A percentile compares a stretch with the other conserved stretches of the same genome.
Conservation (phyloP, 2,888 invertebrate species). For the Criorhina ranunculi region DNA sequence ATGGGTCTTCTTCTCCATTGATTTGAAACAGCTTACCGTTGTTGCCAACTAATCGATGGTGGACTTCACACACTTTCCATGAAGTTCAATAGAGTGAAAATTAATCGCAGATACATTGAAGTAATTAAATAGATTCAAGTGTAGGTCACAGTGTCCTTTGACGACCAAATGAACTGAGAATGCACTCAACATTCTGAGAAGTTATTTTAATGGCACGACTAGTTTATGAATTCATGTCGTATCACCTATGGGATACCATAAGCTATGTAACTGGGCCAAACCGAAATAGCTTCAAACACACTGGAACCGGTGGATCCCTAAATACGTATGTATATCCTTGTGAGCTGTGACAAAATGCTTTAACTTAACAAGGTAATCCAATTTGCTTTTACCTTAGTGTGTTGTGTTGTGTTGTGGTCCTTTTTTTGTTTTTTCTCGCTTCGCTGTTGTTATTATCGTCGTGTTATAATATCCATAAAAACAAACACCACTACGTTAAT, state of each 20-base stretch:
- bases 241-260: slow-evolving; percentile 41
- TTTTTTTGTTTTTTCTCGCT: slow-evolving; percentile 1
- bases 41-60: slow-evolving; percentile 64
- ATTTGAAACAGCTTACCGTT: slow-evolving; percentile 27
- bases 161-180: slow-evolving; percentile 27
- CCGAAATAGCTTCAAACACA: slow-evolving; percentile 1
- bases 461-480: slow-evolving; percentile 45
- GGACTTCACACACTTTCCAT: slow-evolving; percentile 65
- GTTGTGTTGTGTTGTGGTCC: slow-evolving; percentile 16
- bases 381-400: slow-evolving; percentile 73
- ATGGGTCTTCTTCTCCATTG: slow-evolving; percentile 57
- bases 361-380: slow-evolving; percentile 73
- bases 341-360: slow-evolving; percentile 55
- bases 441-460: slow-evolving; percentile 32
- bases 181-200: slow-evolving; percentile 1
- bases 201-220: slow-evolving; percentile 15
- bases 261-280: slow-evolving; percentile 36
- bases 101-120: slow-evolving; percentile 34
- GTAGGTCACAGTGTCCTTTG: slow-evolving; percentile 31
- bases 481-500: slow-evolving; percentile 38
- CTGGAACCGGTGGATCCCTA: slow-evolving; percentile 23
- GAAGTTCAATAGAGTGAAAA: slow-evolving; percentile 55
- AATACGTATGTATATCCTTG: slow-evolving; percentile 58
- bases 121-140: slow-evolving; percentile 41
- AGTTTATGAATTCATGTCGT: slow-evolving; percentile 39